These are phyloP conservation scores for Sphinx pinastri DNA, from an alignment of 2,888 invertebrate species.

Conservation along the genomic window DNA sequence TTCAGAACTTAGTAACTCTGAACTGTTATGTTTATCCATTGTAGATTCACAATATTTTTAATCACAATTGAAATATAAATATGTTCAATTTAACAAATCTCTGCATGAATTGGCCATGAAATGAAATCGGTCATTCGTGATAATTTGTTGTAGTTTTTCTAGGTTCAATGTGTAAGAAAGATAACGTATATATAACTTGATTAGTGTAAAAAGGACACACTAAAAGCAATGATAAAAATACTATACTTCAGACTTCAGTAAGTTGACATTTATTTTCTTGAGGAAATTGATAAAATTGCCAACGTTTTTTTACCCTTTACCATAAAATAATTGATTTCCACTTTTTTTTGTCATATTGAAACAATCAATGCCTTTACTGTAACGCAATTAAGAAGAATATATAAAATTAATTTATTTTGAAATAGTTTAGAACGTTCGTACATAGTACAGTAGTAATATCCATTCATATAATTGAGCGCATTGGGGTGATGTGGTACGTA, in stretches of 20 bases:
- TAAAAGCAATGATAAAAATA: not conserved
- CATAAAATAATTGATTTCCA: not conserved
- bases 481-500: too few relatives aligned
- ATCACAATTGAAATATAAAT: slow-evolving; percentile 3
- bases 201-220: not conserved
- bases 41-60: slow-evolving; percentile 23
- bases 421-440: too few relatives aligned
- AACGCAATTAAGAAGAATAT: too few relatives aligned
- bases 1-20: slow-evolving; percentile 86
- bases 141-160: not conserved
- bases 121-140: slow-evolving; percentile 11
- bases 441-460: too few relatives aligned
- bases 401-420: too few relatives aligned
- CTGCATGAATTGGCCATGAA: not conserved
- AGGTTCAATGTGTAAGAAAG: not conserved
- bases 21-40: slow-evolving; percentile 88
- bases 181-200: not conserved
- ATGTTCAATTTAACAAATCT: not conserved
- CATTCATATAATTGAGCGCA: too few relatives aligned
- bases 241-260: not conserved
- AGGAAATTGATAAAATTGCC: not conserved
- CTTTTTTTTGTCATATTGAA: not conserved
- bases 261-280: not conserved
- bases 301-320: not conserved
- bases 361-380: too few relatives aligned